phyloP scores from a whole-genome alignment of 1,140 invertebrate genomes.

The Saccostrea glomerata region DNA sequence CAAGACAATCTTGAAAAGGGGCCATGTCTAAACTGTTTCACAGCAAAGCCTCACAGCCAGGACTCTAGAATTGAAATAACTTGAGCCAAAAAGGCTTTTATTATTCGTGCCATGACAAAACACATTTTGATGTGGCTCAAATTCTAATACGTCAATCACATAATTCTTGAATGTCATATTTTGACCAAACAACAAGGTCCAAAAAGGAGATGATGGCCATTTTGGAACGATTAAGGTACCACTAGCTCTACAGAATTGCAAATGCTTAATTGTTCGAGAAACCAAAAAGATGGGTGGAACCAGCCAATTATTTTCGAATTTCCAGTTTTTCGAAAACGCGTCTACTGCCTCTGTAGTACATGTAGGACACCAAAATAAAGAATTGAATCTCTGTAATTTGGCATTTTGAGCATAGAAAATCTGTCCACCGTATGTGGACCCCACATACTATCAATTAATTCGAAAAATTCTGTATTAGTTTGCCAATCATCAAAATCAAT shows the following conservation, averaged over 20 bases:
- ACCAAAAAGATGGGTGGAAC: no score
- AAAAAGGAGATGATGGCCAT: not conserved
- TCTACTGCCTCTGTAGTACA: constrained; percentile 17
- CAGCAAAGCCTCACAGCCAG: not conserved
- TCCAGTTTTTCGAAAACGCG: constrained; percentile 30
- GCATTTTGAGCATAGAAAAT: constrained; percentile 44
- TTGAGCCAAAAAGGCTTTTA: no score
- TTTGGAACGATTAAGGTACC: no score
- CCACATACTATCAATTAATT: constrained; percentile 45
- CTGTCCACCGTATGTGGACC: constrained; percentile 48
- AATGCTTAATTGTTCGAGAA: constrained; percentile 32
- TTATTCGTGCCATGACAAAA: no score
- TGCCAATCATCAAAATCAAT: constrained; percentile 48
- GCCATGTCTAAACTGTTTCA: not conserved
- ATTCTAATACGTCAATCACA: no score
- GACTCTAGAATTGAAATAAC: no score
- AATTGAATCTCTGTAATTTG: constrained; percentile 41
- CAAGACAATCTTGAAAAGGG: not conserved
- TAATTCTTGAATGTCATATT: no score
- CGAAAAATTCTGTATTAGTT: constrained; percentile 40
- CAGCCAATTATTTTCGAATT: constrained; percentile 36
- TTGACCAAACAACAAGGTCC: no score
- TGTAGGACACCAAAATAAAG: constrained; percentile 45
- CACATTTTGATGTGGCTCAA: no score
- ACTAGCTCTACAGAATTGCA: constrained; percentile 41